Evolutionary conservation across 23 tunicate species (phyloP).

Genomic region (Trididemnum clinides): DNA sequence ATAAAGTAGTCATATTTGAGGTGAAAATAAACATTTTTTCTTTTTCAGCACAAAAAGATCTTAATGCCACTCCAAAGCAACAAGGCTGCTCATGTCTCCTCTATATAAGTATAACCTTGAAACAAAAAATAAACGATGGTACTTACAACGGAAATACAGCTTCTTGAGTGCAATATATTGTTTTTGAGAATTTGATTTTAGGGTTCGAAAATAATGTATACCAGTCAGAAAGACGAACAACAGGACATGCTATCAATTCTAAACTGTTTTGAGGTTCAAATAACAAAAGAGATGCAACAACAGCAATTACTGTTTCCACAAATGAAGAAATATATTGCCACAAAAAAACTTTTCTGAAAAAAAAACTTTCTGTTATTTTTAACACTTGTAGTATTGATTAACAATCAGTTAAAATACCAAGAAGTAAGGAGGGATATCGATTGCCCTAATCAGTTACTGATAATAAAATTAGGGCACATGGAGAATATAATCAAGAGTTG

Average conservation of each 20-base stretch:
- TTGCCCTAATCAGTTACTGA: no score
- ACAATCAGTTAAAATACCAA: no score
- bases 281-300: slow-evolving; percentile 30
- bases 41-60: neutral
- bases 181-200: slow-evolving; percentile 32
- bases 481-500: no score
- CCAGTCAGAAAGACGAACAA: slow-evolving; percentile 74
- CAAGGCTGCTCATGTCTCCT: no score
- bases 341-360: slow-evolving; percentile 8
- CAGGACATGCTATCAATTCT: slow-evolving; percentile 50
- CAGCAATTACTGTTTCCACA: slow-evolving; percentile 43
- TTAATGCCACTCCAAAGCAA: no score
- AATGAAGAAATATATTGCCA: slow-evolving; percentile 39
- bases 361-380: no score
- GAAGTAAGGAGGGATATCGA: no score
- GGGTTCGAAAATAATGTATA: slow-evolving; percentile 86
- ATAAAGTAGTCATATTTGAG: neutral
- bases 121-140: neutral
- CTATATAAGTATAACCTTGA: neutral
- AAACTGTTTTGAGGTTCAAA: slow-evolving; percentile 56
- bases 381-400: no score
- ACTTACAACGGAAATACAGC: slow-evolving; percentile 89
- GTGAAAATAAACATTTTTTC: neutral
- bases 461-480: no score
- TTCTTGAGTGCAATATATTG: slow-evolving; percentile 78